Percentiles rank a stretch among this genome's conserved stretches.
Evolutionary conservation across 2,797 vertebrate genomes (phyloP).

Genomic region (Thamnophis elegans): DNA sequence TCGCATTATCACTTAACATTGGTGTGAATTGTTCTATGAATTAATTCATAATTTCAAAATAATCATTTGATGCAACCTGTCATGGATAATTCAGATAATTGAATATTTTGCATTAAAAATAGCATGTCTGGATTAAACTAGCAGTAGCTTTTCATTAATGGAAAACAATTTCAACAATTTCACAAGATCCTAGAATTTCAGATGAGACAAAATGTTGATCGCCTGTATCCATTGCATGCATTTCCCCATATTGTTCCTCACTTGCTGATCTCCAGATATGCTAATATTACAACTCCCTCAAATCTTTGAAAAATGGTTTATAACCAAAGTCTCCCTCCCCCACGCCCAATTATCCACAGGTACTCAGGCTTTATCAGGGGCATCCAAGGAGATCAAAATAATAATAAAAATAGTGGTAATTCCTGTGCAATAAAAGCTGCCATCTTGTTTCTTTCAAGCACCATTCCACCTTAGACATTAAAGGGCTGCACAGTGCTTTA

Average conservation of each 20-base stretch:
- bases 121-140: background rate
- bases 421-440: background rate
- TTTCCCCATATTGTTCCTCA: background rate
- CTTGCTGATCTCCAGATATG: background rate
- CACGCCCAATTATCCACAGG: background rate
- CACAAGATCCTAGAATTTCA: background rate
- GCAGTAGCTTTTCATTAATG: background rate
- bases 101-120: background rate
- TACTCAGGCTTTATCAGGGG: background rate
- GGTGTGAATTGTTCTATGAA: background rate
- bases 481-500: background rate
- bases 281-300: background rate
- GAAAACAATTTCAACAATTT: background rate
- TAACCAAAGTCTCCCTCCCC: background rate
- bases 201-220: background rate
- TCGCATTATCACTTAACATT: background rate
- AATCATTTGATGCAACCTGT: background rate
- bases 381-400: background rate
- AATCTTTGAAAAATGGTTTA: background rate
- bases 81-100: background rate
- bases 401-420: background rate
- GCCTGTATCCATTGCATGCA: background rate
- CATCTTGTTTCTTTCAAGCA: background rate
- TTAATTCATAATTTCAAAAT: background rate
- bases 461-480: background rate